Conservation (phyloP, 1,140 invertebrate genomes). For the Calliopsis andreniformis region DNA sequence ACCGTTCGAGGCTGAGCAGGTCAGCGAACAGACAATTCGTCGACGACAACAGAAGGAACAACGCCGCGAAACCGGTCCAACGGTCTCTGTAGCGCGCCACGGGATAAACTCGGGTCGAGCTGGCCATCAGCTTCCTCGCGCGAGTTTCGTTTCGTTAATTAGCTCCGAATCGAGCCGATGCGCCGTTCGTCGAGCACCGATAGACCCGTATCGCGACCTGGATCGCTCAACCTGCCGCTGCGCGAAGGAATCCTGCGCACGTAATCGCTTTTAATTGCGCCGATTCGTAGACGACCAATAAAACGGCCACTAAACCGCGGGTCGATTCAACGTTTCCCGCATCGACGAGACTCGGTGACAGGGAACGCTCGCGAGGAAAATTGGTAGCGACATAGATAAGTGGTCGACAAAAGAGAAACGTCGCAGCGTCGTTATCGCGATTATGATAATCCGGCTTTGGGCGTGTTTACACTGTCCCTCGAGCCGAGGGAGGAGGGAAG, state of each 20-base stretch:
- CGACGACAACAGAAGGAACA: conserved; percentile 19
- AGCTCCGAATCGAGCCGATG: conserved; percentile 70
- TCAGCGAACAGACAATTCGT: conserved; percentile 31
- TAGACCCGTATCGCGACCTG: conserved; percentile 4
- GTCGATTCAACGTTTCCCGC: conserved; percentile 31
- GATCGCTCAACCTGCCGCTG: conserved; percentile 24
- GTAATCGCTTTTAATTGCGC: conserved; percentile 35
- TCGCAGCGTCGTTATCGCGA: conserved; percentile 69
- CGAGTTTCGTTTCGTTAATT: conserved; percentile 72
- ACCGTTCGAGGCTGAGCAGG: neutral
- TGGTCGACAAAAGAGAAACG: conserved; percentile 68
- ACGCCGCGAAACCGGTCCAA: conserved; percentile 46
- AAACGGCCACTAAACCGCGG: conserved; percentile 8
- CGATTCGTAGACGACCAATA: conserved; percentile 16
- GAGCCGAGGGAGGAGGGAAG: neutral
- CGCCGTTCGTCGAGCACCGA: conserved; percentile 40
- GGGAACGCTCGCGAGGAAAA: neutral
- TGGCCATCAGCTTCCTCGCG: conserved; percentile 52
- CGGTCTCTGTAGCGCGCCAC: neutral
- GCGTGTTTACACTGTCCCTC: conserved; percentile 68
- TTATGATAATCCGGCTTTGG: conserved; percentile 76
- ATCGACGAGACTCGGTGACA: neutral
- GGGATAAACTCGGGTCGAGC: neutral
- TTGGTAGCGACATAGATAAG: conserved; percentile 3
- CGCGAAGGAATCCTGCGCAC: conserved; percentile 17